phyloP scores from a whole-genome alignment of 2,888 invertebrate species.

The Drosophila mayaguana region DNA sequence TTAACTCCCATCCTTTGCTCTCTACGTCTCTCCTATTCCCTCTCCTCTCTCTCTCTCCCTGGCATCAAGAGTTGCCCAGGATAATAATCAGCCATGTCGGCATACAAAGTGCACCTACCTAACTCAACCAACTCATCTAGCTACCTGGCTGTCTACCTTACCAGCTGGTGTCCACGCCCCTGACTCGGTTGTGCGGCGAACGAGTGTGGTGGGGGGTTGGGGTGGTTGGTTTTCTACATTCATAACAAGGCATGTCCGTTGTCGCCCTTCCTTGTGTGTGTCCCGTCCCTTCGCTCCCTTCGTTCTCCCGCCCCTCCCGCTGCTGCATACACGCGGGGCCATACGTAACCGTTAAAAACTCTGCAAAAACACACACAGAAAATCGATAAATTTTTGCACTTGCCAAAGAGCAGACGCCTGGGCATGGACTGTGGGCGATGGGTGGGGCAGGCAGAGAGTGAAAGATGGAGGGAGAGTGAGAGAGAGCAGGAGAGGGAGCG shows the following conservation, averaged over 20 bases:
- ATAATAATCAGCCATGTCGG: constrained; percentile 48
- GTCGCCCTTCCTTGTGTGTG: not conserved
- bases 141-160: not conserved
- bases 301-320: not conserved
- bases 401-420: constrained; percentile 50
- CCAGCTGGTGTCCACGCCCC: constrained; percentile 5
- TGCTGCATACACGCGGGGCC: not conserved
- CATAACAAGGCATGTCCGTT: constrained; percentile 37
- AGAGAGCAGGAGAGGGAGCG: not conserved
- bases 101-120: constrained; percentile 40
- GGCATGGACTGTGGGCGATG: not conserved
- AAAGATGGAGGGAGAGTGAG: not conserved
- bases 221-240: constrained; percentile 14
- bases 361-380: constrained; percentile 36
- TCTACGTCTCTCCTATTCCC: not conserved
- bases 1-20: constrained; percentile 3
- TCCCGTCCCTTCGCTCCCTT: no score
- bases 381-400: constrained; percentile 64
- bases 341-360: constrained; percentile 34
- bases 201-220: not conserved
- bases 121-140: not conserved
- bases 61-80: constrained; percentile 6
- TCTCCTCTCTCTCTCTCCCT: not conserved
- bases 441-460: not conserved
- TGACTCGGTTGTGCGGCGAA: not conserved